phyloP scores from a whole-genome alignment of 2,113 vertebrate genomes.

The Grammomys dolichurus region DNA sequence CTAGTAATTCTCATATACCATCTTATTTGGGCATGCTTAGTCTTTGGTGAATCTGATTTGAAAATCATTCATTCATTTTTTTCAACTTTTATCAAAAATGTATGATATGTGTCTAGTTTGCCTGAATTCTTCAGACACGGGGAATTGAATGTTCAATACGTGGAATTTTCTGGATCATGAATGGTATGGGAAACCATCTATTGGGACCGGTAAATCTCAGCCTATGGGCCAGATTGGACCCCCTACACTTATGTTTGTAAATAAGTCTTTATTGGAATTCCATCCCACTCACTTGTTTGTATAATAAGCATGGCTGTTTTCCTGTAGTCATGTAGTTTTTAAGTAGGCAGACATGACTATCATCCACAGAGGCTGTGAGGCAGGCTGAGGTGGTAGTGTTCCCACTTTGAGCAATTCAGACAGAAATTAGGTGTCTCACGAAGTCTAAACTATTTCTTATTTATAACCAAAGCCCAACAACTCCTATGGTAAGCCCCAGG shows the following conservation, averaged over 20 bases:
- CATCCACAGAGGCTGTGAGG: background rate
- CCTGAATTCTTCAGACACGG: background rate
- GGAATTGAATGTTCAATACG: background rate
- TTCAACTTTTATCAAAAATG: background rate
- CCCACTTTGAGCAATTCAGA: background rate
- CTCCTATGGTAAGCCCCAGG: accelerated
- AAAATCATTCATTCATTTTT: background rate
- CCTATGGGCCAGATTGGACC: background rate
- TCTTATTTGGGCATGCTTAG: background rate
- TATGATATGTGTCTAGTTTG: background rate
- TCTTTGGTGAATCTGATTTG: background rate
- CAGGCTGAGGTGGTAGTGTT: too few species aligned
- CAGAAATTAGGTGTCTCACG: background rate
- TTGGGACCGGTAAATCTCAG: background rate
- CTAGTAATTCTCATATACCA: background rate
- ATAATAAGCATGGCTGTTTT: background rate
- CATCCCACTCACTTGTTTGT: background rate
- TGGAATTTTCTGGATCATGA: background rate
- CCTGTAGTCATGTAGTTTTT: too few species aligned
- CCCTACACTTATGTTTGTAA: background rate
- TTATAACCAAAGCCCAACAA: background rate
- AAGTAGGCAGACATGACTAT: background rate
- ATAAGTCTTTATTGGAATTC: constrained; percentile 47
- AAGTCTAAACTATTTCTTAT: background rate
- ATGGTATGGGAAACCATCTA: background rate